Percentiles rank a stretch among this genome's conserved stretches.
These are phyloP conservation scores for Spinibarbus caldwelli DNA, from an alignment of 2,797 vertebrate species.

Conservation along the genomic window DNA sequence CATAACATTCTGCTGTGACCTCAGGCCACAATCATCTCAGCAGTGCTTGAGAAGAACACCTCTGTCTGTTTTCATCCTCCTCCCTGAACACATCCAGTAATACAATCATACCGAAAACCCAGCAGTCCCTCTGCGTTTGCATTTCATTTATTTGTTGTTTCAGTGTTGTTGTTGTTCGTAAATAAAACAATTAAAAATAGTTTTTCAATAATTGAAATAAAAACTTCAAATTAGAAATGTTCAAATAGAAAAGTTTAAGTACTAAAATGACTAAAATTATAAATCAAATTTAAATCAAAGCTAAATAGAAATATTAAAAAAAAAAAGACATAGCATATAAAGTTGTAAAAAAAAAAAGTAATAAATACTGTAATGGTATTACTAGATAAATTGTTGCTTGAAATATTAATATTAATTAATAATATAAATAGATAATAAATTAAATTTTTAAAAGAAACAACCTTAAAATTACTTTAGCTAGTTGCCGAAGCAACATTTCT, in stretches of 20 bases:
- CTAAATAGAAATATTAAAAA: too few relatives aligned
- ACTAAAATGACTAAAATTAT: neutral
- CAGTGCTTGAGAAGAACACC: neutral
- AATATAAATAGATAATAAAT: too few relatives aligned
- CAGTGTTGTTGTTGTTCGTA: neutral
- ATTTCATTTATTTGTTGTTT: neutral
- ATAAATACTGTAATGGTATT: neutral
- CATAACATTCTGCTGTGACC: neutral
- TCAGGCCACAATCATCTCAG: conserved; percentile 19
- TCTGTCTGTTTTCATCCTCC: neutral
- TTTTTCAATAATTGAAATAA: neutral
- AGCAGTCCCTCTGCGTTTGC: neutral
- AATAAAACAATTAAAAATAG: neutral
- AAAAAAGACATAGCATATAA: too few relatives aligned
- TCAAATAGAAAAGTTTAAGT: neutral
- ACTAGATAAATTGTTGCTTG: neutral
- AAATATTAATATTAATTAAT: neutral
- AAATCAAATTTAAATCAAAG: neutral
- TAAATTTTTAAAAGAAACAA: too few relatives aligned
- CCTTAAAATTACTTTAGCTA: too few relatives aligned
- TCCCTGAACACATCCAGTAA: neutral
- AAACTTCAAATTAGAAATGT: neutral
- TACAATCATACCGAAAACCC: neutral
- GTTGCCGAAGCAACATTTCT: too few relatives aligned
- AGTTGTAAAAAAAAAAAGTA: too few relatives aligned